Base-by-base conservation (phyloP, 1,140 invertebrate genomes). In the Lethocerus indicus region DNA sequence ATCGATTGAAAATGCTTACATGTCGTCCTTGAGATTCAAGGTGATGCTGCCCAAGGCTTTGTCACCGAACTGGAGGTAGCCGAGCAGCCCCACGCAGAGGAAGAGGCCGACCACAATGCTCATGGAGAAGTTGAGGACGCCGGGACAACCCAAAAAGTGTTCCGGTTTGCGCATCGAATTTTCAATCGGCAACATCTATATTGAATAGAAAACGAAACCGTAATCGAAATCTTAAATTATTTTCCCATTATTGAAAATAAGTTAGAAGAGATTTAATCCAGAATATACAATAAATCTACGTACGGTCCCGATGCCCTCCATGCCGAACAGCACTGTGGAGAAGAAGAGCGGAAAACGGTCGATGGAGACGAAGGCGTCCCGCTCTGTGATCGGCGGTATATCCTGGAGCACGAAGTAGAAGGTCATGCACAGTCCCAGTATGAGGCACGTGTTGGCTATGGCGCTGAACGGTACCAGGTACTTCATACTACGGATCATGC, bases 111-210 rank as follows among this genome's bases (percentile, higher is more conserved):
- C 81, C 1, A 92, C 85, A 2, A 79, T 78, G 1, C 76, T 74
- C 88, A 93, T 92, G 32, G 84, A 82, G 54, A 80, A 76, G 60
- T 86, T 91, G 12, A 93, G 66, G 2, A 94, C 86, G 29, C 88
- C 89, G 51, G 78, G 83, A 47, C 79, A 66, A 5, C 86, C 86
- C 6, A 80, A 69, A 65, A 93, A 86, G 51, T 83, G 70, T 50
- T 76, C 67, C 0, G 86, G 86, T 3, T 77, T 81, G 62, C 79
- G 78, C 88, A 94, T 93, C 45, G 78, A 80, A 60, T 92, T 91
- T 65, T 92, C 87, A 50, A 94, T 64, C 0, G 89, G 89, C 75
- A 94, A 82, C 5, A 92, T 72, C 72, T 75, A 5, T 21, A 42
- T 3, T 21, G 2, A 6, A 14, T 42, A 4, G n/a, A 21, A 21